A percentile compares a stretch with the other conserved stretches of the same genome.
These are phyloP conservation scores for Laspeyria flexula DNA, from an alignment of 2,888 invertebrate genomes.

Conservation along the genomic window DNA sequence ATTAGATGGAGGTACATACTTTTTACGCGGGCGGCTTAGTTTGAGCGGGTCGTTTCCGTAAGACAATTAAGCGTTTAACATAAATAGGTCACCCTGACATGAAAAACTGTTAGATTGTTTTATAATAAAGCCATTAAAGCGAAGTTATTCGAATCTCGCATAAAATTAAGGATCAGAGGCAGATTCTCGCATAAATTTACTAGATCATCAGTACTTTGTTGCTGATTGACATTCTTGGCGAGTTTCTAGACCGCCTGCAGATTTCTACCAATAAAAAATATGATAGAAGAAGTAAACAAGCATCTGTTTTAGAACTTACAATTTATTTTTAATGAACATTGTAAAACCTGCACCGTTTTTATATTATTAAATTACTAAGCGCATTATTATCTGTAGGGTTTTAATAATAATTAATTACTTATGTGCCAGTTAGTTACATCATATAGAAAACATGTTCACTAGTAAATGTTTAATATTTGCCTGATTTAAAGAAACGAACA, in stretches of 20 bases:
- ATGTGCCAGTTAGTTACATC: no score
- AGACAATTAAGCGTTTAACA: not conserved
- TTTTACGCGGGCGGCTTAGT: conserved; percentile 13
- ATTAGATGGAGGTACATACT: no score
- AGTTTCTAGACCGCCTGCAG: conserved; percentile 40
- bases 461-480: no score
- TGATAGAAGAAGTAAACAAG: conserved; percentile 24
- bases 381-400: conserved; percentile 9
- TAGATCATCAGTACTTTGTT: conserved; percentile 36
- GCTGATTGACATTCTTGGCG: conserved; percentile 36
- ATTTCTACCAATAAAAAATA: conserved; percentile 11
- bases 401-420: no score
- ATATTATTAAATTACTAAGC: conserved; percentile 5
- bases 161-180: conserved; percentile 55
- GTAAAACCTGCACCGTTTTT: conserved; percentile 14
- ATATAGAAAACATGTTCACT: no score
- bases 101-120: conserved; percentile 44
- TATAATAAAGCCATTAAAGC: conserved; percentile 71
- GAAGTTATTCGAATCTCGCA: conserved; percentile 58
- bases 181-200: conserved; percentile 59
- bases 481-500: no score
- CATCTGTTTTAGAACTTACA: conserved; percentile 1
- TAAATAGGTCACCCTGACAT: conserved; percentile 23
- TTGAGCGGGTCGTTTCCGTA: not conserved
- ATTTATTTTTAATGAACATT: conserved; percentile 1